Percentiles rank a stretch among this genome's conserved stretches.
Evolutionary conservation across 2,113 vertebrate genomes (phyloP).

Genomic region (Ameiurus melas): DNA sequence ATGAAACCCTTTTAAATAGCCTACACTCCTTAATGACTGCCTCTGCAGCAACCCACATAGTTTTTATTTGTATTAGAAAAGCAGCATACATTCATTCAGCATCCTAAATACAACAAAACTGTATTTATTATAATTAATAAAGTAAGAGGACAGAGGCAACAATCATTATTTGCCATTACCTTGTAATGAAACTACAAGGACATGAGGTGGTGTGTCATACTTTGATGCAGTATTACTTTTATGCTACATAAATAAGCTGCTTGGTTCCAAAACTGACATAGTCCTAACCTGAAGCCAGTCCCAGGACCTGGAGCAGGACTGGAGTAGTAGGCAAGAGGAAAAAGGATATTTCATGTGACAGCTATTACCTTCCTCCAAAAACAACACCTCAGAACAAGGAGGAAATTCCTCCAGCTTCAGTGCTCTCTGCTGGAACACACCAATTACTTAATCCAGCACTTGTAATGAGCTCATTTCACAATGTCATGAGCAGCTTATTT

Average conservation of each 20-base stretch:
- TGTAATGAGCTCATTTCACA: slow-evolving; percentile 78
- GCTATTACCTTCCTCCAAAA: slow-evolving; percentile 77
- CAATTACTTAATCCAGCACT: slow-evolving; percentile 72
- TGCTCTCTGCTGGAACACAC: slow-evolving; percentile 70
- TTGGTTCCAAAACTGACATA: slow-evolving; percentile 54
- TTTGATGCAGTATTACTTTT: background rate
- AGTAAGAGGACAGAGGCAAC: slow-evolving; percentile 44
- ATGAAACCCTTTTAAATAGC: slow-evolving; percentile 7
- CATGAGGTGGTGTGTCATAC: background rate
- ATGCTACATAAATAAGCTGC: slow-evolving; percentile 31
- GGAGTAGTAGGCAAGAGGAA: slow-evolving; percentile 65
- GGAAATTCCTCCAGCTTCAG: slow-evolving; percentile 76
- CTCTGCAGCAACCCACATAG: background rate
- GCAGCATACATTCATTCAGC: slow-evolving; percentile 30
- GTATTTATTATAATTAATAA: background rate
- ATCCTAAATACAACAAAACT: slow-evolving; percentile 28
- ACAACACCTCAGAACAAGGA: slow-evolving; percentile 80
- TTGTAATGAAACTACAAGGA: background rate
- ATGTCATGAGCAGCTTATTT: slow-evolving; percentile 70
- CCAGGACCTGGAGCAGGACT: slow-evolving; percentile 65
- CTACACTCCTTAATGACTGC: slow-evolving; percentile 25
- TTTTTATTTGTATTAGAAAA: slow-evolving; percentile 9
- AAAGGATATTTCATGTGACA: slow-evolving; percentile 67
- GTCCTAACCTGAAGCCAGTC: slow-evolving; percentile 60
- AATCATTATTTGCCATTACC: slow-evolving; percentile 28